Evolutionary conservation across 2,888 invertebrate species (phyloP), one percentile per base, ranked within the genome.

Genomic region (Autographa gamma): DNA sequence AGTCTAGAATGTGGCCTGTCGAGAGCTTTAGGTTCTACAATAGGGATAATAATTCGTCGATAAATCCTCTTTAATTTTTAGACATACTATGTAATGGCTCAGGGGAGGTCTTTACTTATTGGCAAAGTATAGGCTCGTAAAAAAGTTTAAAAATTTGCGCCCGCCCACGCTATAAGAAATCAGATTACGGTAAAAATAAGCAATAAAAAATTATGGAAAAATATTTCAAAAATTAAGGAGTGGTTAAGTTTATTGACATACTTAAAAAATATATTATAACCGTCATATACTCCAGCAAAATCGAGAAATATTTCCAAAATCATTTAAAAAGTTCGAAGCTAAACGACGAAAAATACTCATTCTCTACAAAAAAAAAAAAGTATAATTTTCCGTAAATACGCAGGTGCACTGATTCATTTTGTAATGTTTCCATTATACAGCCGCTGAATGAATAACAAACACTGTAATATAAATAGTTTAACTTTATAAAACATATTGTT

Each of bases 401-500:
- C 67, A 58, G 58, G 43, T 62, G 62, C 63, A 19, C 5, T 25
- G 31, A 32, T 19, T 19, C 61, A 38, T n/a, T 61, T 34, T 76
- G 60, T 82, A 74, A 79, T 76, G 76, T 82, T 80, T 82, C 80
- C 80, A 74, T 80, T 73, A 76, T 70, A 60, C 63, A 63, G 71
- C 58, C 63, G 64, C 38, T 60, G 75, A 76, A 84, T 74, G 68
- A 73, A 76, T 84, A 80, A 82, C 69, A 77, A 83, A 77, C 76
- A 80, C 69, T 76, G 77, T 73, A 76, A 78, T 80, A 80, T 69
- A 72, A 80, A 78, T 77, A 71, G 66, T 74, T 73, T 66, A 60
- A 73, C 69, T 66, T 76, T 74, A 79, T 83, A 76, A 75, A 81
- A 77, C 69, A 63, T 73, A 77, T 79, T 83, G 84, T 82, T 83